Base-by-base conservation (phyloP, 2,888 invertebrate genomes). In the Xestia ashworthii region DNA sequence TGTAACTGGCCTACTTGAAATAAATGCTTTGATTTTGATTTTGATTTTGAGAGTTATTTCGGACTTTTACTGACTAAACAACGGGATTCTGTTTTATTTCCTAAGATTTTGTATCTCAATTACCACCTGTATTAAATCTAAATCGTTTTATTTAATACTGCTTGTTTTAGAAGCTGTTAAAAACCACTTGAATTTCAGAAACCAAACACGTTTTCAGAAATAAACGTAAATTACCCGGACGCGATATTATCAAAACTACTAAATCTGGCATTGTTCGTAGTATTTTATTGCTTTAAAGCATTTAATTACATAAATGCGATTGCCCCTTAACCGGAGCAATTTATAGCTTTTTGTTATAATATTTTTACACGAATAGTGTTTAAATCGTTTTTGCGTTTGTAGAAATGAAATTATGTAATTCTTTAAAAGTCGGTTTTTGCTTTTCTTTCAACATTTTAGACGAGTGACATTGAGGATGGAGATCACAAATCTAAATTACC, bases 231-330 rank as follows among this genome's bases (percentile, higher is more conserved):
- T 83, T 55, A 68, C 22, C 19, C 25, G 44, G 19, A 65, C 32
- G 66, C n/a, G 60, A 80, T 81, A 19, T 46, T 84, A 81, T 81
- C 81, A 71, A 38, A 84, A 67, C 73, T 50, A 84, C 80, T 84
- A 80, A 81, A 81, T 80, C 62, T 72, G 14, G 25, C 41, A 80
- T 80, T 80, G 80, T 72, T 80, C 62, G 25, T 32, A 14, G 76
- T 62, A 84, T 80, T 80, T 84, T 71, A 80, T 81, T 58, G 72
- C 80, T 80, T 38, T 71, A 19, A 53, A 84, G n/a, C 84, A 84
- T 81, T 79, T 84, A 66, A 84, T 81, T 80, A 80, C 67, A 70
- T 60, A 44, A 71, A 80, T 80, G 58, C 38, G 60, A 80, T 68
- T 84, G 62, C 80, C 62, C 41, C 68, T 80, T 50, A 62, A 68